A percentile compares a stretch with the other conserved stretches of the same genome.
phyloP scores from a whole-genome alignment of 1,140 invertebrate species.

The Drosophila arizonae region DNA sequence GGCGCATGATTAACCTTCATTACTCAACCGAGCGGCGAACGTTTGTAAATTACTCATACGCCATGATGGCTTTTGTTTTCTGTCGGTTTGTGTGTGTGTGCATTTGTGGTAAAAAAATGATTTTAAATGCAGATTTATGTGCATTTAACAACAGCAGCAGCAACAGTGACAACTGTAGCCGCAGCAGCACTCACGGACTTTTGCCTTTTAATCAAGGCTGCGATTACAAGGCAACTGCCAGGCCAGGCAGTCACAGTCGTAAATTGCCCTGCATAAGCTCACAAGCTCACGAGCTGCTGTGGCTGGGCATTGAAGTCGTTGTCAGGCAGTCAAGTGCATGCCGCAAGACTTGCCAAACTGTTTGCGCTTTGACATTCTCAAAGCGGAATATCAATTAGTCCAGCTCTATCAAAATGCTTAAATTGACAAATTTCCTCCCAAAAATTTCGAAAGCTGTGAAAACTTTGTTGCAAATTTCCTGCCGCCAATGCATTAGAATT shows the following conservation, averaged over 20 bases:
- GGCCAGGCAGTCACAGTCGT: constrained; percentile 45
- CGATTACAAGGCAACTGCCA: constrained; percentile 47
- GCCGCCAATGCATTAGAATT: constrained; percentile 17
- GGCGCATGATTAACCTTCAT: constrained; percentile 70
- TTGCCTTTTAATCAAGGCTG: constrained; percentile 76
- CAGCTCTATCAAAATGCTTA: not conserved
- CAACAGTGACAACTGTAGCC: constrained; percentile 60
- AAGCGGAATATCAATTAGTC: constrained; percentile 3
- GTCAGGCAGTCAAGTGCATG: too few species aligned
- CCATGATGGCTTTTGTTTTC: constrained; percentile 45
- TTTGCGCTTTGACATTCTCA: not conserved
- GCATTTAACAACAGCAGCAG: constrained; percentile 55
- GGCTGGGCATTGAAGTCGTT: too few species aligned
- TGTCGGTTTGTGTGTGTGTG: constrained; percentile 19
- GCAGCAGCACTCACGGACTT: constrained; percentile 34
- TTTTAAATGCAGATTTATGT: constrained; percentile 80
- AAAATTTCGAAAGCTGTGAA: not conserved
- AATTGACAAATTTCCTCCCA: constrained; percentile 8
- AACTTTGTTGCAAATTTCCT: constrained; percentile 19
- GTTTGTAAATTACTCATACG: constrained; percentile 67
- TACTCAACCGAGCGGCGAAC: constrained; percentile 32
- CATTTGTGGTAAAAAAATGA: constrained; percentile 62
- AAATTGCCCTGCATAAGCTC: constrained; percentile 29
- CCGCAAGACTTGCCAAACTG: not conserved
- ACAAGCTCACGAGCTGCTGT: too few species aligned